Conservation (phyloP, 2,113 vertebrate species). For the Paedocypris sp. region DNA sequence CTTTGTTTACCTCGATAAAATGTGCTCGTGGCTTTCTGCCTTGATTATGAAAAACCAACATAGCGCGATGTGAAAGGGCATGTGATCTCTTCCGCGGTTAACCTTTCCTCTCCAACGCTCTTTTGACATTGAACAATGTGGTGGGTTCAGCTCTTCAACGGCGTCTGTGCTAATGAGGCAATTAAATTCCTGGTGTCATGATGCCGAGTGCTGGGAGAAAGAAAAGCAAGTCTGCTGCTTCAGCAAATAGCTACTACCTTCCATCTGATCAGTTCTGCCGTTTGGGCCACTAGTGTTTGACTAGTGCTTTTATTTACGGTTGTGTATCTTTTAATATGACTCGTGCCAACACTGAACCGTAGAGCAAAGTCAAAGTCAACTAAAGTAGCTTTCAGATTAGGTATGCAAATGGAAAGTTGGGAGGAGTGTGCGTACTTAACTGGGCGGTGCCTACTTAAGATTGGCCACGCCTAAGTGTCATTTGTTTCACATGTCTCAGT, state of each 20-base stretch:
- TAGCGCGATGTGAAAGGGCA: conserved; percentile 41
- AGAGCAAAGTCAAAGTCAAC: too few relatives aligned
- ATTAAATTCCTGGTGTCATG: conserved; percentile 56
- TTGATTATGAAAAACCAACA: conserved; percentile 38
- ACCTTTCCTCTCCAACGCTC: conserved; percentile 57
- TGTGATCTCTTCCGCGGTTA: conserved; percentile 51
- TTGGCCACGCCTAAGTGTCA: too few relatives aligned
- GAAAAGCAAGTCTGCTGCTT: conserved; percentile 48
- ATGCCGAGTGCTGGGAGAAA: conserved; percentile 40
- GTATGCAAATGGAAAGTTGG: too few relatives aligned
- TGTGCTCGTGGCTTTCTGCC: neutral
- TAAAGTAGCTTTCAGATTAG: too few relatives aligned
- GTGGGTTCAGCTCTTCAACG: conserved; percentile 43
- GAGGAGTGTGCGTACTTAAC: too few relatives aligned
- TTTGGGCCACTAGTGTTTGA: neutral
- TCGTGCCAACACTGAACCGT: too few relatives aligned
- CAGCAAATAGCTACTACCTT: conserved; percentile 48
- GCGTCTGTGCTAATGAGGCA: conserved; percentile 62
- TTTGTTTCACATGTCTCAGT: too few relatives aligned
- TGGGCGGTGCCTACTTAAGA: too few relatives aligned
- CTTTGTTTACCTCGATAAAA: too few relatives aligned
- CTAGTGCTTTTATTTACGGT: too few relatives aligned
- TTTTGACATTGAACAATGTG: conserved; percentile 59
- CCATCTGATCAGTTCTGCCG: conserved; percentile 26
- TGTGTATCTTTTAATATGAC: too few relatives aligned